phyloP scores from a whole-genome alignment of 2,113 vertebrate species.

The Chlorocebus sabaeus region DNA sequence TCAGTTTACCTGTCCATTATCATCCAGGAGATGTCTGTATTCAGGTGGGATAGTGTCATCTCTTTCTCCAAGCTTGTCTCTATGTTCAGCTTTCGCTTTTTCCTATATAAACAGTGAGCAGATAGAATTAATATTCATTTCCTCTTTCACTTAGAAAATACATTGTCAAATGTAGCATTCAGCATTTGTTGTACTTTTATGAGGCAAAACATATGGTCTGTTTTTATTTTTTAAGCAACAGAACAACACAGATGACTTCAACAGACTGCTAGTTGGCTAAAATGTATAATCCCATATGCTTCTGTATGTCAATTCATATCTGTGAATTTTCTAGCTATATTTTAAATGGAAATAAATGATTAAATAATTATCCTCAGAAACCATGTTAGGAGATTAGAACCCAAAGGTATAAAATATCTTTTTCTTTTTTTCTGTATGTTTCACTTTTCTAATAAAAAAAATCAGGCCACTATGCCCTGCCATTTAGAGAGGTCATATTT shows the following conservation, averaged over 20 bases:
- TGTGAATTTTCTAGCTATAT: background rate
- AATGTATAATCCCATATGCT: background rate
- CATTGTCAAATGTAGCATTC: background rate
- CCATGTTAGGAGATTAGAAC: background rate
- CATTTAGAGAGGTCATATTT: background rate
- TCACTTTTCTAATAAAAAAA: slow-evolving; percentile 14
- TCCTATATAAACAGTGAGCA: slow-evolving; percentile 80
- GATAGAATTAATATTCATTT: background rate
- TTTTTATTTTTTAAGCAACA: slow-evolving; percentile 12
- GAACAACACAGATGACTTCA: background rate
- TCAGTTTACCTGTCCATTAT: slow-evolving; percentile 77
- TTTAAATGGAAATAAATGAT: slow-evolving; percentile 15
- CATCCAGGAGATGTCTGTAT: slow-evolving; percentile 80
- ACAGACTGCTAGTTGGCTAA: background rate
- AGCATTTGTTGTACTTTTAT: background rate
- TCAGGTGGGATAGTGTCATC: slow-evolving; percentile 85
- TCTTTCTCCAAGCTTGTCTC: slow-evolving; percentile 84
- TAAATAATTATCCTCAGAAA: background rate
- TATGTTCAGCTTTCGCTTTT: slow-evolving; percentile 80
- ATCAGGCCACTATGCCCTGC: background rate
- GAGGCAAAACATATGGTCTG: background rate
- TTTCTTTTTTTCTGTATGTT: background rate
- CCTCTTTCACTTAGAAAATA: background rate
- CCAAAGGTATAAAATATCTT: background rate
- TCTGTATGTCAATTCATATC: background rate